phyloP scores from a whole-genome alignment of 2,113 vertebrate genomes.

The Brachypteracias leptosomus region DNA sequence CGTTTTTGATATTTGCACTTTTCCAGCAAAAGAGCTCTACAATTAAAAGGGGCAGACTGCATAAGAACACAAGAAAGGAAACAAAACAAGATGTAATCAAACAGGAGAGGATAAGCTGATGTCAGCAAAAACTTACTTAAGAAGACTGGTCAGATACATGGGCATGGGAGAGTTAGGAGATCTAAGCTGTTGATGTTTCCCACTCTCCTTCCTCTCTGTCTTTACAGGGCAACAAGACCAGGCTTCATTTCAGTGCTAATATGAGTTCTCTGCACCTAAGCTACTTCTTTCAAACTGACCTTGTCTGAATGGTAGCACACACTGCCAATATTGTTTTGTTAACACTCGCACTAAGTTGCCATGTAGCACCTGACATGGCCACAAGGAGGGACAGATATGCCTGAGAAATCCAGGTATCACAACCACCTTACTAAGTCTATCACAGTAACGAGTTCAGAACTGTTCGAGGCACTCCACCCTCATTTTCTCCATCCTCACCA shows the following conservation, averaged over 20 bases:
- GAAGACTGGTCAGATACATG: accelerated
- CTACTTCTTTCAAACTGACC: not conserved
- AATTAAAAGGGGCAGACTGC: not conserved
- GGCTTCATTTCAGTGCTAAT: not conserved
- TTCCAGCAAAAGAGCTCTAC: not conserved
- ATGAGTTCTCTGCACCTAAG: not conserved
- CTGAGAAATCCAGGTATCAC: not conserved
- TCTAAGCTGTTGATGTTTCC: not conserved
- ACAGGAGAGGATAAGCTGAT: not conserved
- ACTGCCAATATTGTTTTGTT: not conserved
- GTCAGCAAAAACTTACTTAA: not conserved
- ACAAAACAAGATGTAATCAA: not conserved
- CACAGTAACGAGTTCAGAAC: not conserved
- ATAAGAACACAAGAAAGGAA: not conserved
- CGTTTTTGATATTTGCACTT: not conserved
- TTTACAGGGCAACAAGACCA: not conserved
- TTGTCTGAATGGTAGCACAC: not conserved
- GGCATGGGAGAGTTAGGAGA: not conserved
- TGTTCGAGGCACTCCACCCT: accelerated
- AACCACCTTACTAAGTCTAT: no score
- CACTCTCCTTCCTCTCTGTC: not conserved
- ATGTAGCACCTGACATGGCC: accelerated
- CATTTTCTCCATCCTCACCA: not conserved
- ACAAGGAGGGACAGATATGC: not conserved
- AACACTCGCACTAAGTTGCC: not conserved